Evolutionary conservation across 2,797 vertebrate genomes (phyloP), one percentile per base, ranked within the genome.

Genomic region (Hippopotamyrus pictus): DNA sequence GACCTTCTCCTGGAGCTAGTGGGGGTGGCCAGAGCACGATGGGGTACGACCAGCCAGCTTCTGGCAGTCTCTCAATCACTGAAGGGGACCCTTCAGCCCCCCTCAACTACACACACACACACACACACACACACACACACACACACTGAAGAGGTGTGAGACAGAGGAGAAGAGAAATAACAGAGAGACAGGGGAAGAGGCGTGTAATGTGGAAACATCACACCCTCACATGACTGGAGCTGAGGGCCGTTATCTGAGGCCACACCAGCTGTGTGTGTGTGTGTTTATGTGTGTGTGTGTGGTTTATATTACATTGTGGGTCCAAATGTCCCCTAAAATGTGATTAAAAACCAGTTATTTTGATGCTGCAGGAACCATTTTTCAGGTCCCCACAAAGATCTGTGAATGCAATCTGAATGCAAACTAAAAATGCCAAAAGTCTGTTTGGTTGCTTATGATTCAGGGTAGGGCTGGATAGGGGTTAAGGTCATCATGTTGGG

Each of bases 141-240:
- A 5, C 50, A 11, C 50, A 59, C 33, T 57, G 33, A 17, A 3
- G 7, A 29, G 12, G 73, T n/a, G 76, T n/a, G 59, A 54, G 51
- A 50, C 69, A 76, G 79, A 57, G 57, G 73, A 12, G 19, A 19
- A 44, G 88, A 88, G 14, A 22, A 44, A 88, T 2, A 33, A 89
- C 8, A 2, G 29, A 79, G 59, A 48, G 65, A 90, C 50, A 88
- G 85, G 87, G 53, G 88, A 85, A 89, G 92, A 88, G 91, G 92
- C 90, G 92, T 86, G 93, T 94, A 94, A 94, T 92, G 92, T 14
- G 4, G 92, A 93, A 91, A 90, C 90, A 91, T 94, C 76, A 76
- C 37, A 91, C 86, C 0, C 9, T 9, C 33, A 90, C 29, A 12
- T 41, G 33, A 19, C 17, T 2, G 0, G 62, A 73, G 41, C 54